Evolutionary conservation across 2,888 invertebrate genomes (phyloP), one percentile per base, ranked within the genome.

Genomic region (Lasioglossum zephyrum): DNA sequence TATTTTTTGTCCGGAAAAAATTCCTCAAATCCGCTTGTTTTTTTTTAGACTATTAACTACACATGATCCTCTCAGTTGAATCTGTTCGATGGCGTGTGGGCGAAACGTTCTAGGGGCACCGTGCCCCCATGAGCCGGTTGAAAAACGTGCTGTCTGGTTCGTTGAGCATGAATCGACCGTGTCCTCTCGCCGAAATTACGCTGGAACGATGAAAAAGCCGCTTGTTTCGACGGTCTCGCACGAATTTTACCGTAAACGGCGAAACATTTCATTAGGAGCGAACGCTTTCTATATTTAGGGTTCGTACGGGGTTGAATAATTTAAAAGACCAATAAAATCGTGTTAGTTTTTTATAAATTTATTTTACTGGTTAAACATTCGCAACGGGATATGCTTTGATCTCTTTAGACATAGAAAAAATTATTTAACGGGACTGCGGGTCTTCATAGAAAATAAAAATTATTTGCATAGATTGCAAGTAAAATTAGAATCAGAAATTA

Each of bases 111-210:
- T 53, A 53, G 53, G 53, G 53, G 53, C 53, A 53, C 22, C 3
- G 9, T 53, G 1, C 53, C 53, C 53, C 53, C 53, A 53, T 53
- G 53, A n/a, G 9, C 22, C 53, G n/a, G 49, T 31, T 22, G 60
- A 76, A 69, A 72, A 75, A 76, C 70, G n/a, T 72, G 72, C 75
- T 63, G 76, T 44, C 41, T 31, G n/a, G 39, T 22, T 18, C 16
- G 72, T n/a, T 36, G 75, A 75, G 49, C 41, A 22, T n/a, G 81
- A 81, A 63, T 49, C 72, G 44, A 53, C n/a, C 53, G 31, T 57
- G 22, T 73, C 53, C 73, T 74, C 57, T 74, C 44, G 11, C 9
- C 60, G 6, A 9, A 0, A 18, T 41, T 11, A n/a, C 53, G 9
- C 22, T n/a, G 53, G 1, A 22, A 53, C n/a, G 53, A 53, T n/a